A percentile compares a stretch with the other conserved stretches of the same genome.
Conservation (phyloP, 2,797 vertebrate species). For the Dicrostonyx torquatus region DNA sequence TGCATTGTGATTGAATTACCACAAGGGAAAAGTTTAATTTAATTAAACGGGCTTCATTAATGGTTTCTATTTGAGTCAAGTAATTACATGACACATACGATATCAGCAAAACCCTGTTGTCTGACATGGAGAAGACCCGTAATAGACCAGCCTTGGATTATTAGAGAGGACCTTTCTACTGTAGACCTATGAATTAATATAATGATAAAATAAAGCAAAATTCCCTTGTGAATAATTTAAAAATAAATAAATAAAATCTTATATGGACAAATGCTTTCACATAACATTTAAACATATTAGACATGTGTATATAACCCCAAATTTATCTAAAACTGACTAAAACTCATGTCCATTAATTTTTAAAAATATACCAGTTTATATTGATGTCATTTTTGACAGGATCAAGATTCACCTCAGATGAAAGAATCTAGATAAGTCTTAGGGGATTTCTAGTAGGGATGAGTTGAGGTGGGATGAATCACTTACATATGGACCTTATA, state of each 20-base stretch:
- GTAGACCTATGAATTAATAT: slow-evolving; percentile 56
- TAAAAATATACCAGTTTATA: neutral
- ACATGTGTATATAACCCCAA: neutral
- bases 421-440: neutral
- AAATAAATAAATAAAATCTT: neutral
- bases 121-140: slow-evolving; percentile 74
- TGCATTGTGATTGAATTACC: slow-evolving; percentile 89
- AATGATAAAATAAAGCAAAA: neutral
- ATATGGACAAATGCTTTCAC: neutral
- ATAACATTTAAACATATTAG: neutral
- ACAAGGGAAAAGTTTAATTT: slow-evolving; percentile 89
- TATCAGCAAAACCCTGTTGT: slow-evolving; percentile 81
- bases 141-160: slow-evolving; percentile 74
- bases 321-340: neutral
- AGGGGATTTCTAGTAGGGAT: neutral
- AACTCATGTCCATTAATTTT: neutral
- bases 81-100: slow-evolving; percentile 85
- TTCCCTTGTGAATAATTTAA: neutral
- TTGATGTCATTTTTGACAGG: neutral
- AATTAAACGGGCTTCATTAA: slow-evolving; percentile 89
- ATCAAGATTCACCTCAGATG: neutral
- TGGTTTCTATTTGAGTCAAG: slow-evolving; percentile 86
- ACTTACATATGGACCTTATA: neutral
- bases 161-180: slow-evolving; percentile 54
- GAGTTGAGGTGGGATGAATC: neutral